Evolutionary conservation across 2,888 invertebrate genomes (phyloP).

Genomic region (Drosophila incognita): DNA sequence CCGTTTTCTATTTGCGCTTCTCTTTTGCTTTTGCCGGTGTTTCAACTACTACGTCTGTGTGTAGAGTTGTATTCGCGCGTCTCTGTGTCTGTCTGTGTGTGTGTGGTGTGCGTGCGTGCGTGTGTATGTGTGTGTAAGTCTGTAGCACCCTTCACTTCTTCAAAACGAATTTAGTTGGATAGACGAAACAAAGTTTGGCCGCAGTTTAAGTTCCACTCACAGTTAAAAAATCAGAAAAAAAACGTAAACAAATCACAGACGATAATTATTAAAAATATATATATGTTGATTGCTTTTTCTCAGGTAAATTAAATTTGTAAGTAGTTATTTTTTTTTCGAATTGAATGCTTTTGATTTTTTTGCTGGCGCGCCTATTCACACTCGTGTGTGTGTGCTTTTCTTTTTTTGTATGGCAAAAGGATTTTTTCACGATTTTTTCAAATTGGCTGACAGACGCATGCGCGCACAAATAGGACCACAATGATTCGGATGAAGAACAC

Average conservation of each 20-base stretch:
- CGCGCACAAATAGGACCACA: slow-evolving; percentile 66
- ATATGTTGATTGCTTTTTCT: slow-evolving; percentile 45
- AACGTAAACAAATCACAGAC: slow-evolving; percentile 72
- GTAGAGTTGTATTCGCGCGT: slow-evolving; percentile 13
- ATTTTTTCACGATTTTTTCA: slow-evolving; percentile 70
- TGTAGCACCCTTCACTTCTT: slow-evolving; percentile 72
- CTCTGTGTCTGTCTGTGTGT: neutral
- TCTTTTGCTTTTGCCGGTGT: slow-evolving; percentile 67
- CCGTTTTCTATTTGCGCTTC: slow-evolving; percentile 48
- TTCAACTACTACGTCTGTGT: slow-evolving; percentile 50
- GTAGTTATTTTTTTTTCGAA: slow-evolving; percentile 19
- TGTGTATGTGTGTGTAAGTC: slow-evolving; percentile 30
- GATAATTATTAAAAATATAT: slow-evolving; percentile 35
- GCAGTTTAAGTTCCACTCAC: slow-evolving; percentile 59
- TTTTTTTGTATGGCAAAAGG: slow-evolving; percentile 68
- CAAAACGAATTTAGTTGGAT: slow-evolving; percentile 55
- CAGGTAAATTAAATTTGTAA: slow-evolving; percentile 24
- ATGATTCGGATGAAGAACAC: slow-evolving; percentile 53
- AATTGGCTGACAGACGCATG: slow-evolving; percentile 65
- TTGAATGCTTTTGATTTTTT: slow-evolving; percentile 35
- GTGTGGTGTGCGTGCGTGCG: slow-evolving; percentile 2
- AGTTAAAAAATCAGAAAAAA: slow-evolving; percentile 72
- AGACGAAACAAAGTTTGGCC: slow-evolving; percentile 35
- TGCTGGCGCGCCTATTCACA: slow-evolving; percentile 44
- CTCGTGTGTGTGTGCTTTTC: slow-evolving; percentile 30